phyloP scores from a whole-genome alignment of 2,797 vertebrate genomes.

The Danio kyathit region DNA sequence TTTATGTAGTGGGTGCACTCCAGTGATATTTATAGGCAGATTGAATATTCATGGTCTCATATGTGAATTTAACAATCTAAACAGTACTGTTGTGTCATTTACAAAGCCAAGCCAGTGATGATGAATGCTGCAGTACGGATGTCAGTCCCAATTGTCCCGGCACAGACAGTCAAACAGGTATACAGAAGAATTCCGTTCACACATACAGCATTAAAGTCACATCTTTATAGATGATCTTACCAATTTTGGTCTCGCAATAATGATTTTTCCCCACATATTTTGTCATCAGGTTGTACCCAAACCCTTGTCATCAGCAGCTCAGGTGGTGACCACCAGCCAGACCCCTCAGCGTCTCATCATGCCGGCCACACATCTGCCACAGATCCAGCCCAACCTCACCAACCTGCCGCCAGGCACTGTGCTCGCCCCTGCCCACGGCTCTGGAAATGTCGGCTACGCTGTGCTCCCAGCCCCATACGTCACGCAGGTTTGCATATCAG shows the following conservation, averaged over 20 bases:
- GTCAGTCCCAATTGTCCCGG: slow-evolving; percentile 93
- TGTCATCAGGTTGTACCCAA: slow-evolving; percentile 88
- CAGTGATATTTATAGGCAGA: background rate
- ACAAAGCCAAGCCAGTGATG: slow-evolving; percentile 90
- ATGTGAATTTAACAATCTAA: background rate
- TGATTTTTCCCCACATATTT: background rate
- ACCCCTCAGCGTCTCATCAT: slow-evolving; percentile 96
- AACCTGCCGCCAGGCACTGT: slow-evolving; percentile 95
- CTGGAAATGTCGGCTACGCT: slow-evolving; percentile 92
- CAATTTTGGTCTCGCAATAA: background rate
- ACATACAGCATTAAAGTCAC: background rate
- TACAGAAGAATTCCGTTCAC: slow-evolving; percentile 31
- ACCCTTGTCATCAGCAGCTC: slow-evolving; percentile 85
- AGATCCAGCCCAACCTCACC: slow-evolving; percentile 97
- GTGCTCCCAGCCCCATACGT: slow-evolving; percentile 97
- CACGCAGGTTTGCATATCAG: slow-evolving; percentile 86
- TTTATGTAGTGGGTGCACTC: background rate
- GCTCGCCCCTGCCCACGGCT: slow-evolving; percentile 90
- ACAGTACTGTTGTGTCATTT: slow-evolving; percentile 16
- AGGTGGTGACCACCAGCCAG: slow-evolving; percentile 90
- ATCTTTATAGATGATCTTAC: background rate
- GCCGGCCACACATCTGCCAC: slow-evolving; percentile 94
- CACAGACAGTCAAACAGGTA: slow-evolving; percentile 95
- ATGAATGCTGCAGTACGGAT: slow-evolving; percentile 91
- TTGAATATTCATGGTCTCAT: background rate